These are phyloP conservation scores for Nymphalis io DNA, from an alignment of 1,140 invertebrate genomes.

Conservation along the genomic window DNA sequence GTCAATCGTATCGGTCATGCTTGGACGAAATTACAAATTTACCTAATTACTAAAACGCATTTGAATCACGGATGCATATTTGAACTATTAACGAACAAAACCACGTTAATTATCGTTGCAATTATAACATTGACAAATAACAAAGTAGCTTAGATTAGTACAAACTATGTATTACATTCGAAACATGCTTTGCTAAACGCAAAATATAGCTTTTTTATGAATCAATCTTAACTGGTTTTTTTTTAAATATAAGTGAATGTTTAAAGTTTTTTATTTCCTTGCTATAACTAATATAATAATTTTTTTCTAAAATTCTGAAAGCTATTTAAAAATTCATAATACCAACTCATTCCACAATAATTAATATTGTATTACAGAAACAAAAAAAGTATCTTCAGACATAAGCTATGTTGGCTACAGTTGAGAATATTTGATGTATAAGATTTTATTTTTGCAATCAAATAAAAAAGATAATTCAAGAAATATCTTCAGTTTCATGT, in stretches of 20 bases:
- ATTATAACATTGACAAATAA: background rate
- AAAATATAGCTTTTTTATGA: too few relatives aligned
- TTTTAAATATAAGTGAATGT: too few relatives aligned
- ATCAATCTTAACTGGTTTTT: too few relatives aligned
- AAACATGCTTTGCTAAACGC: too few relatives aligned
- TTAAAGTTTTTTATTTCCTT: too few relatives aligned
- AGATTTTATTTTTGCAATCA: conserved; percentile 8
- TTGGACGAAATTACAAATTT: conserved; percentile 2
- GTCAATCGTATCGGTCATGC: background rate
- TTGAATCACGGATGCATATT: background rate
- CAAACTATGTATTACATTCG: background rate
- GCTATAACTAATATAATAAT: too few relatives aligned
- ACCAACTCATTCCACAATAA: too few relatives aligned
- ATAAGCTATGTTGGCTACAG: background rate
- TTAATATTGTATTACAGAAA: too few relatives aligned
- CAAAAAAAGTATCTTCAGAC: background rate
- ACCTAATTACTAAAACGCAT: background rate
- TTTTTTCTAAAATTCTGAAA: too few relatives aligned
- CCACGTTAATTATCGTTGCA: background rate
- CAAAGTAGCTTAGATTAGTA: background rate
- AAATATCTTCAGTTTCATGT: background rate
- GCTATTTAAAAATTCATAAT: too few relatives aligned
- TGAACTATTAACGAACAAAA: background rate
- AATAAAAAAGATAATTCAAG: conserved; percentile 2
- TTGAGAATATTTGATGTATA: background rate